Conservation (phyloP, 2,888 invertebrate genomes). For the Zygothrica quintamaculata region DNA sequence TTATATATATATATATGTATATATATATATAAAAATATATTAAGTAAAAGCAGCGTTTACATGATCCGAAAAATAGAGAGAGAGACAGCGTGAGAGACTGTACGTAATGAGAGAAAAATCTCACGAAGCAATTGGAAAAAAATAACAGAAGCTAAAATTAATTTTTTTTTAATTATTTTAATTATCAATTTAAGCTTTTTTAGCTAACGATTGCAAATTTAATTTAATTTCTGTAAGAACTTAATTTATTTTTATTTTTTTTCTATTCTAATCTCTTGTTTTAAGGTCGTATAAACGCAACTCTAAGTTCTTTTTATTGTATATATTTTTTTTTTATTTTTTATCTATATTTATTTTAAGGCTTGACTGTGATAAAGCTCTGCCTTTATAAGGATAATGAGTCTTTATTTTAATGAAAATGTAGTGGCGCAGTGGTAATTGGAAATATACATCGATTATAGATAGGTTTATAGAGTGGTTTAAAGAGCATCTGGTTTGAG, state of each 20-base stretch:
- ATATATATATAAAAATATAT: too few species aligned
- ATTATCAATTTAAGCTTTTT: too few species aligned
- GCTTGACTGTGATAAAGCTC: slow-evolving; percentile 26
- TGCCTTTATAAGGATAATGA: slow-evolving; percentile 36
- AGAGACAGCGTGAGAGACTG: slow-evolving; percentile 4
- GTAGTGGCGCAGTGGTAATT: slow-evolving; percentile 52
- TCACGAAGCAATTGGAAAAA: too few species aligned
- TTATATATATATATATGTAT: too few species aligned
- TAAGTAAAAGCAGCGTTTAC: slow-evolving; percentile 44
- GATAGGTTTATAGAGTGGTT: slow-evolving; percentile 56
- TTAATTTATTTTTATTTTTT: background rate
- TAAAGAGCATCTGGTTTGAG: slow-evolving; percentile 48
- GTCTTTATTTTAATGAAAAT: slow-evolving; percentile 52
- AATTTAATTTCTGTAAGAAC: too few species aligned
- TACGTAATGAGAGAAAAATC: background rate
- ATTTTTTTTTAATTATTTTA: background rate
- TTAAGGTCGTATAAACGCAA: slow-evolving; percentile 35
- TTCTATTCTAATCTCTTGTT: too few species aligned
- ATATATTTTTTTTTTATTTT: slow-evolving; percentile 30
- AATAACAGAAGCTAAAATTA: background rate
- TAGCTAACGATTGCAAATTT: too few species aligned
- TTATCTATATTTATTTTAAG: slow-evolving; percentile 18
- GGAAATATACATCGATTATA: slow-evolving; percentile 38
- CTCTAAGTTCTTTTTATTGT: too few species aligned
- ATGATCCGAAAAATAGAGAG: slow-evolving; percentile 20